Evolutionary conservation across 1,140 invertebrate genomes (phyloP).

Genomic region (Condylostylus longicornis): DNA sequence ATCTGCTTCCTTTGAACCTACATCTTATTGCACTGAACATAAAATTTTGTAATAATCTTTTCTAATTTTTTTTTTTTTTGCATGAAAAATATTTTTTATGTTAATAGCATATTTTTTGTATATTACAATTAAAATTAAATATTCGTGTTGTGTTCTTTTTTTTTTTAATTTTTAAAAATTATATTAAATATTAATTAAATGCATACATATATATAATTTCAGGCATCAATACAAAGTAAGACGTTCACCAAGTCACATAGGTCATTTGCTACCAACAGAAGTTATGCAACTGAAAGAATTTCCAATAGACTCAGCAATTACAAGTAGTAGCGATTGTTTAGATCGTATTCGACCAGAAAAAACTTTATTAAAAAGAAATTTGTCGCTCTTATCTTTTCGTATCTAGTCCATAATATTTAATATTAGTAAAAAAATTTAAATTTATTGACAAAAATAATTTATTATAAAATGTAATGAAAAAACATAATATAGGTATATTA

Average conservation of each 20-base stretch:
- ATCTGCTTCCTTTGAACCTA: too few relatives aligned
- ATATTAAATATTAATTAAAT: not conserved
- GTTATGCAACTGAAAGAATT: conserved; percentile 40
- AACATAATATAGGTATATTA: too few relatives aligned
- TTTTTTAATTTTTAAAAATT: not conserved
- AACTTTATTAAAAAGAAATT: conserved; percentile 27
- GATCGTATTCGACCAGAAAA: conserved; percentile 13
- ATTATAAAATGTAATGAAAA: too few relatives aligned
- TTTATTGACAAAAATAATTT: too few relatives aligned
- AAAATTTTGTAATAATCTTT: too few relatives aligned
- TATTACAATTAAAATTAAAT: conserved; percentile 11
- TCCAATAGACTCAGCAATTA: conserved; percentile 27
- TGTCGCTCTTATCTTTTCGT: conserved; percentile 29
- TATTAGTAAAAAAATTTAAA: too few relatives aligned
- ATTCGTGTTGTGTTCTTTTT: not conserved
- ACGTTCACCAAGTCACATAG: conserved; percentile 54
- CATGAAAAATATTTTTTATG: too few relatives aligned
- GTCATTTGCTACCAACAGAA: conserved; percentile 51
- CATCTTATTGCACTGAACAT: too few relatives aligned
- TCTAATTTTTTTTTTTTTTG: too few relatives aligned
- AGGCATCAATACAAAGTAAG: conserved; percentile 47
- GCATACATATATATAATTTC: not conserved
- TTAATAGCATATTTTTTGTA: conserved; percentile 7
- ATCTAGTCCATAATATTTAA: too few relatives aligned
- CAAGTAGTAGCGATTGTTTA: conserved; percentile 12